phyloP scores from a whole-genome alignment of 2,888 invertebrate genomes.

The Hirtodrosophila trivittata region DNA sequence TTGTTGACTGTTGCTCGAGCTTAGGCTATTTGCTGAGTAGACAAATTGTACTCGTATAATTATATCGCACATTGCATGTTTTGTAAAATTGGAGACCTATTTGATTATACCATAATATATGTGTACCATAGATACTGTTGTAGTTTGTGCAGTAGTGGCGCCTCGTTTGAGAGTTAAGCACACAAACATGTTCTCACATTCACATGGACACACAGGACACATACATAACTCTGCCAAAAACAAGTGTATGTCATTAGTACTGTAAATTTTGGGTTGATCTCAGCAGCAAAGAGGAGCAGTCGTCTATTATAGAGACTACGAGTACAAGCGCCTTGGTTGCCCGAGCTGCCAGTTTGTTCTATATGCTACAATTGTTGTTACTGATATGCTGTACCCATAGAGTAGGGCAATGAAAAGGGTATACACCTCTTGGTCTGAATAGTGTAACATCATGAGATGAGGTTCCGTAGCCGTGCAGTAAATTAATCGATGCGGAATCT shows the following conservation, averaged over 20 bases:
- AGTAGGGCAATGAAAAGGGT: not conserved
- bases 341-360: slow-evolving; percentile 15
- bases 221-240: slow-evolving; percentile 25
- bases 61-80: no score
- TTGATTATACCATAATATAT: not conserved
- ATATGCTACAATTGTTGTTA: slow-evolving; percentile 11
- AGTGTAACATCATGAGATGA: no score
- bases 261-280: slow-evolving; percentile 25
- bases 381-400: not conserved
- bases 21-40: not conserved
- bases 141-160: not conserved
- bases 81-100: no score
- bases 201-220: not conserved
- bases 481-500: not conserved
- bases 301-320: not conserved
- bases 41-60: not conserved
- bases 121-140: not conserved
- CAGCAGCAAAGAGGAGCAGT: not conserved
- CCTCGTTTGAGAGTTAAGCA: slow-evolving; percentile 2
- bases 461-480: no score
- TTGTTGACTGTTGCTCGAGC: not conserved
- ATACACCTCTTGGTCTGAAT: not conserved
- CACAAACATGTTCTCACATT: not conserved
- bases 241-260: slow-evolving; percentile 35
- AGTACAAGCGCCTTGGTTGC: no score